Evolutionary conservation across 2,888 invertebrate genomes (phyloP).

Genomic region (Leptogaster cylindrica): DNA sequence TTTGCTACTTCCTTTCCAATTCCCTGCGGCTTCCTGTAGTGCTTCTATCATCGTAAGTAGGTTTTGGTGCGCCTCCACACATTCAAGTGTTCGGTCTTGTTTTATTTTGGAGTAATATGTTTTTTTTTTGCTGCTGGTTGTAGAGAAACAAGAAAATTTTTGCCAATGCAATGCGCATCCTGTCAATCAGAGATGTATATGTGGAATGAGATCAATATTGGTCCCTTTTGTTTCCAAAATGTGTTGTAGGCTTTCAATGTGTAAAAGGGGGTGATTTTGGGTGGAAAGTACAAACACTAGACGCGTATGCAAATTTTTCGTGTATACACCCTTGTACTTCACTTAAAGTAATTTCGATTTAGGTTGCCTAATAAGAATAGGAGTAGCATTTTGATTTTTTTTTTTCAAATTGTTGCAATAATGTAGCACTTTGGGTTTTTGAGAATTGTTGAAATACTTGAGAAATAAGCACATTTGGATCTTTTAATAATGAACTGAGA

Average conservation of each 20-base stretch:
- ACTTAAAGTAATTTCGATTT: no score
- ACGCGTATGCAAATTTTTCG: conserved; percentile 23
- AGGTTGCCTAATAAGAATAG: no score
- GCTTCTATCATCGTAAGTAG: background rate
- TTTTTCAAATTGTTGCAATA: no score
- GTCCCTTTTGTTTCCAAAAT: conserved; percentile 31
- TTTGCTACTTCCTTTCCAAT: no score
- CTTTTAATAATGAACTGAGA: no score
- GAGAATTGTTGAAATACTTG: no score
- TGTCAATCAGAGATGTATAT: conserved; percentile 3
- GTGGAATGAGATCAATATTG: conserved; percentile 37
- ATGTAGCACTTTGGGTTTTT: no score
- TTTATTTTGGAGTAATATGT: background rate
- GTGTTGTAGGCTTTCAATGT: background rate
- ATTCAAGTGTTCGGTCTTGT: background rate
- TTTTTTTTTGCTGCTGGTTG: background rate
- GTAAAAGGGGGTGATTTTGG: background rate
- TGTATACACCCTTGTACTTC: no score
- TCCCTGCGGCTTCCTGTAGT: background rate
- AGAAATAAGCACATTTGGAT: no score
- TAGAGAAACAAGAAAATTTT: conserved; percentile 6
- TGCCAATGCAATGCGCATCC: conserved; percentile 40
- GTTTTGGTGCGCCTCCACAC: background rate
- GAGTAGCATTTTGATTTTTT: no score
- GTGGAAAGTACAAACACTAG: conserved; percentile 1